Percentiles rank a stretch among this genome's conserved stretches.
Evolutionary conservation across 2,888 invertebrate genomes (phyloP).

Genomic region (Sinopyrophorus schimmeli): DNA sequence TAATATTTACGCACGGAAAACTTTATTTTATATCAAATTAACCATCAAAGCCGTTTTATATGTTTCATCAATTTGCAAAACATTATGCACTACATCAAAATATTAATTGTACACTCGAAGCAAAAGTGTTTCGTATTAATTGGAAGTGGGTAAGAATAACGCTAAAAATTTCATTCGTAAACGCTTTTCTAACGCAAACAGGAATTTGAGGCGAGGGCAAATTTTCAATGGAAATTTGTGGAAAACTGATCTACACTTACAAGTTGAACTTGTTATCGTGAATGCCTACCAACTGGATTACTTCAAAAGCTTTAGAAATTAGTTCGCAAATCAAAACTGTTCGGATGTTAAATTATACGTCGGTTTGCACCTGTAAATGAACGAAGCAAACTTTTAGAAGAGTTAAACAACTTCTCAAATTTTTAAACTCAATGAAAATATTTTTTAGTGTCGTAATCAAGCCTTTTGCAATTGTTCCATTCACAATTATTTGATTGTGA

Average conservation of each 20-base stretch:
- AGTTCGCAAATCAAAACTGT: slow-evolving; percentile 12
- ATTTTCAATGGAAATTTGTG: slow-evolving; percentile 13
- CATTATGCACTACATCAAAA: neutral
- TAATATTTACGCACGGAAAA: slow-evolving; percentile 10
- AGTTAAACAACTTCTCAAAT: too few species aligned
- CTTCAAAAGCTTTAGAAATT: slow-evolving; percentile 14
- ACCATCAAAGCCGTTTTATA: slow-evolving; percentile 20
- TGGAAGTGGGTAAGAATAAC: slow-evolving; percentile 7
- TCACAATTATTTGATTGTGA: too few species aligned
- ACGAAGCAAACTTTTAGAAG: too few species aligned
- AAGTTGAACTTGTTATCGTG: slow-evolving; percentile 12
- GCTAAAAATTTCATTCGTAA: slow-evolving; percentile 7
- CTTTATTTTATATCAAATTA: slow-evolving; percentile 13
- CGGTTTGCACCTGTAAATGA: slow-evolving; percentile 11
- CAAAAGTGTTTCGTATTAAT: neutral
- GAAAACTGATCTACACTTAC: slow-evolving; percentile 15
- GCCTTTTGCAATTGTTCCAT: too few species aligned
- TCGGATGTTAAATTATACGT: slow-evolving; percentile 3
- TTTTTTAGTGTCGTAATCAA: too few species aligned
- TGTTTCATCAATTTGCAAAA: neutral
- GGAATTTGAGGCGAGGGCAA: slow-evolving; percentile 3
- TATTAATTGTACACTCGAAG: neutral
- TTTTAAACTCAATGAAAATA: too few species aligned
- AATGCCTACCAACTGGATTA: slow-evolving; percentile 9
- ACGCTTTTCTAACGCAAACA: slow-evolving; percentile 11